A percentile compares a stretch with the other conserved stretches of the same genome.
Evolutionary conservation across 2,113 vertebrate genomes (phyloP).

Genomic region (Dasyprocta punctata): DNA sequence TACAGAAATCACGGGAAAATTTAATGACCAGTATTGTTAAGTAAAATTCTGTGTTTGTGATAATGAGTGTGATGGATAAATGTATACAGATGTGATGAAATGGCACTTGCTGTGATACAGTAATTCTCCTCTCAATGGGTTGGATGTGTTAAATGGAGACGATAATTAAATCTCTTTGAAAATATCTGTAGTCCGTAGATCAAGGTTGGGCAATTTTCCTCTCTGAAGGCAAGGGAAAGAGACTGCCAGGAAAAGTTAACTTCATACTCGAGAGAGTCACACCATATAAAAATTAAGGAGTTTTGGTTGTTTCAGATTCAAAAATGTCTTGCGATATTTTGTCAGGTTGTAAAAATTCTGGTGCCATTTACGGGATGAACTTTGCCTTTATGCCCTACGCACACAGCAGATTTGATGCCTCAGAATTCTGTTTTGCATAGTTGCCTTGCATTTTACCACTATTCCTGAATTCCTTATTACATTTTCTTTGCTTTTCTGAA

Average conservation of each 20-base stretch:
- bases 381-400: not conserved
- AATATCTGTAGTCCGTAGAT: not conserved
- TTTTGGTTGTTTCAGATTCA: not conserved
- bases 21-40: not conserved
- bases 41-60: not conserved
- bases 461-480: not conserved
- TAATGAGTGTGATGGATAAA: not conserved
- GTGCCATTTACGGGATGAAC: not conserved
- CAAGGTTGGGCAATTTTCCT: not conserved
- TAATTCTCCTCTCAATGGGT: too few species aligned
- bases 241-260: not conserved
- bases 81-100: not conserved
- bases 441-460: not conserved
- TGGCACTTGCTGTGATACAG: not conserved
- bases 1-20: not conserved
- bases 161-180: not conserved
- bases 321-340: not conserved
- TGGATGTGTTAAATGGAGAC: not conserved
- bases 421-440: not conserved
- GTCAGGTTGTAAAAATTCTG: not conserved
- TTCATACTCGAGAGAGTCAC: not conserved
- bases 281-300: not conserved
- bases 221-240: not conserved
- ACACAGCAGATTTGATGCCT: too few species aligned
- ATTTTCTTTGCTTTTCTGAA: not conserved